Evolutionary conservation across 1,140 invertebrate species (phyloP), one percentile per base, ranked within the genome.

Genomic region (Cheumatopsyche charites): DNA sequence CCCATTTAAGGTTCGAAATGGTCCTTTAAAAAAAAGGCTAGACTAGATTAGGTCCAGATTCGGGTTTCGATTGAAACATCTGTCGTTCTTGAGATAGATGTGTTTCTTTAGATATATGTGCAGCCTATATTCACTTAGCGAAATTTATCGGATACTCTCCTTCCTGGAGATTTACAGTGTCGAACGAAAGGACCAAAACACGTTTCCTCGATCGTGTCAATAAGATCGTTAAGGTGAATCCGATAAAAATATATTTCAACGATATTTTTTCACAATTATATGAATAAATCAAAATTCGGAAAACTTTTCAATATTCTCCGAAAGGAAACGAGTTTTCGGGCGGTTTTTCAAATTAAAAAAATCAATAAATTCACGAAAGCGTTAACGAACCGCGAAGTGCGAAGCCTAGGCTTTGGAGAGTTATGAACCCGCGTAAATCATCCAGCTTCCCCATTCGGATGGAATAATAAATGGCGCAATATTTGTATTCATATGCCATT

Each of bases 401-500:
- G 23, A 42, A 4, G 19, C n/a, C 29, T 11, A 29, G 11, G 26
- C 58, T 1, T 29, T n/a, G 5, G 62, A 25, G 63, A 66, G 63
- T 66, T 66, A 66, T 66, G 63, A 66, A 25, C 3, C 2, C 36
- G 43, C 43, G 63, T 66, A 66, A 66, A 66, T 66, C 63, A 66
- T 66, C 43, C 42, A 13, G 7, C 11, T 58, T 36, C 29, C 36
- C 63, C 36, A 47, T 66, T 49, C 43, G 36, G 63, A 66, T 49
- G 63, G 63, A 66, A 66, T 66, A 66, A 66, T 66, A 66, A 66
- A 66, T 66, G 63, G 63, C 42, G 63, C 36, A 47, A 66, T 66
- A 66, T 66, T 66, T 66, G 63, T 66, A 66, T 66, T 66, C 63
- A 66, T 66, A 66, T 66, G n/a, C 55, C 63, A 66, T 66, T 66